Evolutionary conservation across 2,113 vertebrate species (phyloP).

Genomic region (Colossoma macropomum): DNA sequence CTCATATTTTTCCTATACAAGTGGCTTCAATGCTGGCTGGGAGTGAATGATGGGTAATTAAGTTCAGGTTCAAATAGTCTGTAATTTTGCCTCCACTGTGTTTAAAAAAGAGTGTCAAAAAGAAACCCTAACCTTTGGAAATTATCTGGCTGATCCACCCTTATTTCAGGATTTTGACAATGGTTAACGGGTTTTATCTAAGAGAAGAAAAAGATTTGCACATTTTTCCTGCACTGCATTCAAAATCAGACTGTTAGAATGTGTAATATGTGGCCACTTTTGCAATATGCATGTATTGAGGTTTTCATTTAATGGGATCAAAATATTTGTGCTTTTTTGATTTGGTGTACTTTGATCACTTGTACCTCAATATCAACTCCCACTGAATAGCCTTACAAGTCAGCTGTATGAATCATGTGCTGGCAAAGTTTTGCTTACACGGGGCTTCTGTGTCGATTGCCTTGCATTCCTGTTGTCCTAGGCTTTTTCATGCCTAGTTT

Average conservation of each 20-base stretch:
- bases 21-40: background rate
- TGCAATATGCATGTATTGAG: background rate
- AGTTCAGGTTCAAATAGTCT: background rate
- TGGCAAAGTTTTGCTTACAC: too few relatives aligned
- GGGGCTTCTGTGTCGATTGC: too few relatives aligned
- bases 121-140: conserved; percentile 1
- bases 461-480: too few relatives aligned
- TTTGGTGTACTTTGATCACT: background rate
- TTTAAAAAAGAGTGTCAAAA: background rate
- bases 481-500: too few relatives aligned
- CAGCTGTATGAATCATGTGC: too few relatives aligned
- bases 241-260: background rate
- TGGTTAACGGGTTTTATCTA: background rate
- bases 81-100: background rate
- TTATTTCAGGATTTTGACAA: background rate
- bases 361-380: background rate
- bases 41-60: conserved; percentile 5
- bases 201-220: background rate
- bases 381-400: too few relatives aligned
- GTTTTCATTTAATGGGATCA: background rate
- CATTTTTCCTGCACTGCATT: background rate
- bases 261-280: background rate
- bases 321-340: background rate
- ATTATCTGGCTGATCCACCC: background rate
- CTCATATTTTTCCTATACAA: background rate